Evolutionary conservation across 2,797 vertebrate genomes (phyloP).

Genomic region (Ctenochaetus hawaiiensis): DNA sequence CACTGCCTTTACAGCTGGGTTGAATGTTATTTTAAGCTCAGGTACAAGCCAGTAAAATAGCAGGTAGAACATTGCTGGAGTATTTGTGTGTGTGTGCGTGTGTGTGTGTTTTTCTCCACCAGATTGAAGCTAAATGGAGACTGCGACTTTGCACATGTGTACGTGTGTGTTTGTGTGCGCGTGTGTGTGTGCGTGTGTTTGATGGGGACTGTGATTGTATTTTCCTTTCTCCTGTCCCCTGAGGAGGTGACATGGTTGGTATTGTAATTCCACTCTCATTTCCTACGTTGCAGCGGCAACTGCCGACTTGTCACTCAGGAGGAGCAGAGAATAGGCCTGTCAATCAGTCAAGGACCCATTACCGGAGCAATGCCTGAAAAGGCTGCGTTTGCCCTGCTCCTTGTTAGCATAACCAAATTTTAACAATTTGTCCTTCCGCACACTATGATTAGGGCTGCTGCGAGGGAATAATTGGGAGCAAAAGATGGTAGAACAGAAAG

Average conservation of each 20-base stretch:
- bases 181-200: constrained; percentile 52
- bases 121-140: constrained; percentile 49
- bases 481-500: constrained; percentile 35
- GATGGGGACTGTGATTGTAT: constrained; percentile 81
- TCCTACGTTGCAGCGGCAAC: constrained; percentile 76
- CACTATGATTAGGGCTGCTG: constrained; percentile 57
- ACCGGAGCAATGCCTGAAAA: constrained; percentile 60
- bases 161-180: constrained; percentile 34
- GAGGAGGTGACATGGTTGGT: constrained; percentile 83
- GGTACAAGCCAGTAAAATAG: constrained; percentile 39
- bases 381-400: constrained; percentile 45
- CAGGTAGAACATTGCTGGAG: constrained; percentile 36
- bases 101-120: constrained; percentile 28
- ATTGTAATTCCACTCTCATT: constrained; percentile 88
- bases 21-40: constrained; percentile 37
- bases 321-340: constrained; percentile 81
- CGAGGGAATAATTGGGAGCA: constrained; percentile 27
- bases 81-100: constrained; percentile 28
- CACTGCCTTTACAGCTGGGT: constrained; percentile 9
- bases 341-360: constrained; percentile 84
- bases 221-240: constrained; percentile 80
- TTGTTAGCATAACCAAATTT: constrained; percentile 80
- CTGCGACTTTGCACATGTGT: constrained; percentile 37
- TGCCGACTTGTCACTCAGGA: constrained; percentile 83
- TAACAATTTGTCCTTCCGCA: constrained; percentile 66